Evolutionary conservation across 2,888 invertebrate species (phyloP), one percentile per base, ranked within the genome.

Genomic region (Sphaerophoria taeniata): DNA sequence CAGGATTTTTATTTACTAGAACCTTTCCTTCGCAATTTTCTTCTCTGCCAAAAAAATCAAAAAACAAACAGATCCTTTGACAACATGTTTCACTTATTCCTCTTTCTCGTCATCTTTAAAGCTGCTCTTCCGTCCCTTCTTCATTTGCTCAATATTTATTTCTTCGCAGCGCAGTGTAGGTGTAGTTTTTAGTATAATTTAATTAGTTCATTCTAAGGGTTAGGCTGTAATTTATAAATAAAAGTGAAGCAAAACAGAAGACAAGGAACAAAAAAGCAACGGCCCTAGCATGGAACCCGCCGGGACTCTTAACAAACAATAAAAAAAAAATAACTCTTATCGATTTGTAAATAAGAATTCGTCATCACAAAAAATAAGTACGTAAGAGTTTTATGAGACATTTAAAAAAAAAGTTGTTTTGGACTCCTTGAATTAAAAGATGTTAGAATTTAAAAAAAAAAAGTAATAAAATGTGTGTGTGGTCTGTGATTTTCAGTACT

Each of bases 141-240:
- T 14, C 81, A 85, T 85, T 81, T 81, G 81, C 81, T 85, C 81
- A 76, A 85, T 85, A 85, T 85, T 85, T 85, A 85, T 85, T 85
- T 85, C 81, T 85, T 81, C 85, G 85, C 85, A 85, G 73, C 60
- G 85, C 85, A 81, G 81, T 81, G 85, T 85, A 70, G 60, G 61
- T 85, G 72, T 85, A 85, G 81, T 73, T 76, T 77, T 31, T 85
- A 81, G 73, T 72, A 81, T 85, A 85, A 85, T 81, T 85, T 85
- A 85, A 85, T 65, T 81, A 72, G 67, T 73, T 85, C 61, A 76
- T 56, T 77, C 36, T 85, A 85, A 85, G 85, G 85, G 80, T 85
- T 85, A 85, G 85, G 85, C 73, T 73, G 85, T 81, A 85, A 85
- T 81, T 81, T 85, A 77, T 81, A 4, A 55, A 61, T 61, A 75